Conservation (phyloP, 92 coral and sea anemone genomes). For the Epizoanthus scotinus region DNA sequence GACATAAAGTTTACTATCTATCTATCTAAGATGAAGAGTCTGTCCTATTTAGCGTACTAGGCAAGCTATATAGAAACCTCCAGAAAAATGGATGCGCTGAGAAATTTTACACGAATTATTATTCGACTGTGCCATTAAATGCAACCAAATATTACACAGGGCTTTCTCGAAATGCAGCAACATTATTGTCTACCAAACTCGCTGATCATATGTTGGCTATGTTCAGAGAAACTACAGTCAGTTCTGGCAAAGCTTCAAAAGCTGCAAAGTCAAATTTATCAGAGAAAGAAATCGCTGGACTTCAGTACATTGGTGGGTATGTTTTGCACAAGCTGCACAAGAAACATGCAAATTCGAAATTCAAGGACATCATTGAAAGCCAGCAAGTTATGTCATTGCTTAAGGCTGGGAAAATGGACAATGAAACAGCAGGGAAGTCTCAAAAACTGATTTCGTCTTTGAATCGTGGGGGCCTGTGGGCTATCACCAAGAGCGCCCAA, state of each 20-base stretch:
- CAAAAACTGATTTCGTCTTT: constrained; percentile 47
- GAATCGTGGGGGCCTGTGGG: constrained; percentile 57
- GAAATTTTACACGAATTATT: constrained; percentile 41
- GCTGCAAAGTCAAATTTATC: constrained; percentile 16
- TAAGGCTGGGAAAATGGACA: constrained; percentile 40
- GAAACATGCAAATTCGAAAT: too few relatives aligned
- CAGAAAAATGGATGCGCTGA: constrained; percentile 35
- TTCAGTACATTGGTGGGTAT: constrained; percentile 51
- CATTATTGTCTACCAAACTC: constrained; percentile 45
- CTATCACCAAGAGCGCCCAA: constrained; percentile 38
- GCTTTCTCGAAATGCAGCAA: constrained; percentile 40
- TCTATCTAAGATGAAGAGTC: too few relatives aligned
- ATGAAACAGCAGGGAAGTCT: constrained; percentile 19
- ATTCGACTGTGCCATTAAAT: constrained; percentile 38
- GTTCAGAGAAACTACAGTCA: constrained; percentile 44
- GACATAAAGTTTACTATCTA: too few relatives aligned
- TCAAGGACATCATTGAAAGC: too few relatives aligned
- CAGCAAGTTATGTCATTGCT: constrained; percentile 46
- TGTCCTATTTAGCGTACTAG: constrained; percentile 27
- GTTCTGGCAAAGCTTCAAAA: not conserved
- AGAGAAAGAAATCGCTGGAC: constrained; percentile 57
- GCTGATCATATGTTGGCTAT: constrained; percentile 59
- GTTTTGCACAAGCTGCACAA: constrained; percentile 54
- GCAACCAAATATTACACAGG: constrained; percentile 16
- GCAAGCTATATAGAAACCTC: constrained; percentile 21